phyloP scores from a whole-genome alignment of 1,140 invertebrate species.

The Leptopilina boulardi region DNA sequence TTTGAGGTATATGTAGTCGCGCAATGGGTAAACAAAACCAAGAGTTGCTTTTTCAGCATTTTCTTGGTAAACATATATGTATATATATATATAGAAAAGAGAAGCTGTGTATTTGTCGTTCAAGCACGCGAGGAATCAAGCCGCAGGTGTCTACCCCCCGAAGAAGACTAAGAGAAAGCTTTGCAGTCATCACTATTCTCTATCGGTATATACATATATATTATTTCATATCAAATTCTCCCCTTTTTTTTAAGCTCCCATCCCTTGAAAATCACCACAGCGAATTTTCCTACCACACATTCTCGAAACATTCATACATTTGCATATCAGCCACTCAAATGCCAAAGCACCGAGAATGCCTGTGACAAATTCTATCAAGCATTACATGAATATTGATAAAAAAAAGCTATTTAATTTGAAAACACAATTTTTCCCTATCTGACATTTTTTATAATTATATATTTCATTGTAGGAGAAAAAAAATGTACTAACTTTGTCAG shows the following conservation, averaged over 20 bases:
- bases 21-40: background rate
- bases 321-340: constrained; percentile 11
- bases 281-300: constrained; percentile 1
- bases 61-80: background rate
- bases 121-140: background rate
- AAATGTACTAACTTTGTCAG: too few species aligned
- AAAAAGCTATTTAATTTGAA: background rate
- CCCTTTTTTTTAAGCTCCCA: background rate
- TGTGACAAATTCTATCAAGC: constrained; percentile 19
- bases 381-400: constrained; percentile 22
- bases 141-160: background rate
- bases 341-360: background rate
- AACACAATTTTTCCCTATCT: background rate
- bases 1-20: background rate
- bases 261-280: background rate
- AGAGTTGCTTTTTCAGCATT: constrained; percentile 26
- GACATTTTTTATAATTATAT: background rate
- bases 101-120: background rate
- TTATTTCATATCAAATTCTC: constrained; percentile 20
- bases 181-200: too few species aligned
- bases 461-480: too few species aligned
- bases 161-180: background rate
- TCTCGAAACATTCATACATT: constrained; percentile 10
- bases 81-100: too few species aligned
- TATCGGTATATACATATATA: too few species aligned